A percentile compares a stretch with the other conserved stretches of the same genome.
phyloP scores from a whole-genome alignment of 1,140 invertebrate species.

The Mycetomoellerius zeteki region DNA sequence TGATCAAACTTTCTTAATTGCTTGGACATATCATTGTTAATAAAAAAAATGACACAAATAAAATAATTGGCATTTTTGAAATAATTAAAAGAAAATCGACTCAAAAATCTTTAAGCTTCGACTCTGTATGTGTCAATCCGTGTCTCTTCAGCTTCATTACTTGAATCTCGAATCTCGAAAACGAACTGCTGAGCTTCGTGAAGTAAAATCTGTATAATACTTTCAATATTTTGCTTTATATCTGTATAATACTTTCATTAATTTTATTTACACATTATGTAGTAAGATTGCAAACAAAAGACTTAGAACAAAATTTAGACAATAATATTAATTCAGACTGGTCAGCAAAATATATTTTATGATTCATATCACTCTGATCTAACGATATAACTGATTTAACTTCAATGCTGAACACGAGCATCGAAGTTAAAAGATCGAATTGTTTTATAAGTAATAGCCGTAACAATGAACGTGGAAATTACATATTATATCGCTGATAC shows the following conservation, averaged over 20 bases:
- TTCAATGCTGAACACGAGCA: conserved; percentile 18
- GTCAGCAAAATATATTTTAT: conserved; percentile 50
- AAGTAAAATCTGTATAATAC: neutral
- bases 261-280: neutral
- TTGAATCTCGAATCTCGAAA: neutral
- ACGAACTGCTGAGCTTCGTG: neutral
- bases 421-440: conserved; percentile 47
- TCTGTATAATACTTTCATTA: neutral
- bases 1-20: too few relatives aligned
- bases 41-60: too few relatives aligned
- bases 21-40: too few relatives aligned
- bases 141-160: neutral
- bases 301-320: neutral
- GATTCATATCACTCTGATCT: conserved; percentile 50
- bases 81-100: too few relatives aligned
- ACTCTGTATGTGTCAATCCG: neutral
- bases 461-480: conserved; percentile 58
- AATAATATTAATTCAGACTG: neutral
- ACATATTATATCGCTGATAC: conserved; percentile 42
- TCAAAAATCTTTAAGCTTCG: neutral
- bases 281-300: neutral
- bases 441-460: conserved; percentile 41
- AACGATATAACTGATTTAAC: conserved; percentile 22
- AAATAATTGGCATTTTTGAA: too few relatives aligned
- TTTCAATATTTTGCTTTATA: neutral